Evolutionary conservation across 2,888 invertebrate genomes (phyloP).

Genomic region (Epinotia nisella): DNA sequence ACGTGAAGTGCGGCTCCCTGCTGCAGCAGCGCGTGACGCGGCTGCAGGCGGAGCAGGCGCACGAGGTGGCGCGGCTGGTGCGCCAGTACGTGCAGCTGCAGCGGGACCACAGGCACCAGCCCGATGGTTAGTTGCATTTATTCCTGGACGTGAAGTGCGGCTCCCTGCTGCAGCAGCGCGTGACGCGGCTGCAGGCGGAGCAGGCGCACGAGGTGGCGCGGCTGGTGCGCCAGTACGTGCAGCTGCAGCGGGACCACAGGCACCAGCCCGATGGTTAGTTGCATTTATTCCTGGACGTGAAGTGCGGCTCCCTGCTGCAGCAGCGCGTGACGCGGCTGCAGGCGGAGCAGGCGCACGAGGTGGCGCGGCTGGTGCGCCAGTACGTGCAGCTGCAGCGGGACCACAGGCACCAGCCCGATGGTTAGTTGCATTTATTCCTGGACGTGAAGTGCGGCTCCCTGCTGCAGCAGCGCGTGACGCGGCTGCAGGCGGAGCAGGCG

Average conservation of each 20-base stretch:
- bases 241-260: constrained; percentile 86
- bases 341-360: constrained; percentile 99
- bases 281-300: constrained; percentile 98
- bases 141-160: constrained; percentile 98
- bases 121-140: too few species aligned
- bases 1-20: constrained; percentile 98
- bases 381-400: constrained; percentile 94
- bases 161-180: constrained; percentile 97
- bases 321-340: constrained; percentile 97
- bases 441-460: constrained; percentile 99
- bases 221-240: constrained; percentile 98
- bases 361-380: constrained; percentile 97
- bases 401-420: constrained; percentile 51
- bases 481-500: constrained; percentile 98
- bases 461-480: constrained; percentile 97
- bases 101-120: constrained; percentile 63
- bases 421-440: too few species aligned
- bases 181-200: constrained; percentile 97
- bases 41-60: constrained; percentile 98
- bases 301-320: constrained; percentile 97
- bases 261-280: constrained; percentile 12
- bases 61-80: constrained; percentile 97
- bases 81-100: constrained; percentile 97
- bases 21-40: constrained; percentile 98
- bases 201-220: constrained; percentile 99